phyloP scores from a whole-genome alignment of 2,888 invertebrate genomes.

The Hofmannophila pseudospretella region DNA sequence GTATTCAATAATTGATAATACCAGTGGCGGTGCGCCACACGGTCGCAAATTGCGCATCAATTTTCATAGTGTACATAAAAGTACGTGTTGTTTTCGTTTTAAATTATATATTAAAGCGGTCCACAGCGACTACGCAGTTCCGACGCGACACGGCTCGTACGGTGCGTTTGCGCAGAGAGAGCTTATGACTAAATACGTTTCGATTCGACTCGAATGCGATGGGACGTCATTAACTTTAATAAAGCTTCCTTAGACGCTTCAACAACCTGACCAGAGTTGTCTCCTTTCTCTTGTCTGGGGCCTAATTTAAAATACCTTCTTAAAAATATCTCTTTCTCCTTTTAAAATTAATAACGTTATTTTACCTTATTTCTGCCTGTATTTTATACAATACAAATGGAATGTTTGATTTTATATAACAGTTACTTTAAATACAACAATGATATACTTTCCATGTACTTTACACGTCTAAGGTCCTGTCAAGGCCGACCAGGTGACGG shows the following conservation, averaged over 20 bases:
- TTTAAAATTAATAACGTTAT: not conserved
- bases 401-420: not conserved
- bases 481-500: no score
- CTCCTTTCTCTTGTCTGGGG: no score
- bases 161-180: slow-evolving; percentile 35
- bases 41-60: not conserved
- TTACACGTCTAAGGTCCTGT: no score
- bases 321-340: not conserved
- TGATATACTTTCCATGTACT: not conserved
- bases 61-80: not conserved
- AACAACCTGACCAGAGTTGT: no score
- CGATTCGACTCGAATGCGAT: slow-evolving; percentile 58
- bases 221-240: slow-evolving; percentile 60
- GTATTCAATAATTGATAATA: slow-evolving; percentile 16
- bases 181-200: slow-evolving; percentile 53
- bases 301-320: slow-evolving; percentile 1
- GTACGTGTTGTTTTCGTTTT: no score
- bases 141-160: slow-evolving; percentile 16
- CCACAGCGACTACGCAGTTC: not conserved
- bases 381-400: not conserved
- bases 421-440: not conserved
- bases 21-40: not conserved
- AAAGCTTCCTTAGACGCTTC: slow-evolving; percentile 38
- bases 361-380: no score
- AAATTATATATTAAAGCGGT: no score